Evolutionary conservation across 2,888 invertebrate genomes (phyloP), one percentile per base, ranked within the genome.

Genomic region (Oasisia sp.): DNA sequence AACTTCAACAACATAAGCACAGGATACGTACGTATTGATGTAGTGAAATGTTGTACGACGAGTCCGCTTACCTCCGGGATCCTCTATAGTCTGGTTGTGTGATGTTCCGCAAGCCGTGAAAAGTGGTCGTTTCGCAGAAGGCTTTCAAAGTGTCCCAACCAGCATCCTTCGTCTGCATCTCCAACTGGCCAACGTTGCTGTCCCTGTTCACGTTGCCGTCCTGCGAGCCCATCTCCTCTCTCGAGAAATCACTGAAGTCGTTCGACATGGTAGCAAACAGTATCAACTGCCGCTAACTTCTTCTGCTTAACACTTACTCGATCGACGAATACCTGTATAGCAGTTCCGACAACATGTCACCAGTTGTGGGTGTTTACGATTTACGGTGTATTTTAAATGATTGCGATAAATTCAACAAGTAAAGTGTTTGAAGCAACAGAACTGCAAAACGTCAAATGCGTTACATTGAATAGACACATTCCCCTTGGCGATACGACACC

Each of bases 61-160:
- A 27, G 19, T 74, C 74, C 27, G 74, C 74, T n/a, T 74, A 74
- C 74, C 74, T 19, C 27, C 74, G 14, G 74, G 74, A 27, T 19
- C 14, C 27, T 19, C 7, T 74, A 27, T 74, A 19, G n/a, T 74
- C 27, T 7, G 74, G 74, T 74, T 74, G 19, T 19, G n/a, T 19
- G 74, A 74, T 74, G 74, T 74, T 74, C 74, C 74, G 19, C n/a
- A 74, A 74, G 74, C 74, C 74, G 74, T 74, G 74, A 74, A 74
- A 74, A 74, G 74, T 74, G 3, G 74, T 74, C 74, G 74, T 74
- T 74, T 74, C n/a, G 74, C 74, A 74, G n/a, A 74, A 74, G 74
- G 74, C 5, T 19, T 74, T 74, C 74, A 74, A 74, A 74, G 74
- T n/a, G 74, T 74, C 74, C 74, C 74, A 74, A 27, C 74, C 74